A percentile compares a stretch with the other conserved stretches of the same genome.
phyloP scores from a whole-genome alignment of 2,113 vertebrate genomes.

The Toxotes chatareus region DNA sequence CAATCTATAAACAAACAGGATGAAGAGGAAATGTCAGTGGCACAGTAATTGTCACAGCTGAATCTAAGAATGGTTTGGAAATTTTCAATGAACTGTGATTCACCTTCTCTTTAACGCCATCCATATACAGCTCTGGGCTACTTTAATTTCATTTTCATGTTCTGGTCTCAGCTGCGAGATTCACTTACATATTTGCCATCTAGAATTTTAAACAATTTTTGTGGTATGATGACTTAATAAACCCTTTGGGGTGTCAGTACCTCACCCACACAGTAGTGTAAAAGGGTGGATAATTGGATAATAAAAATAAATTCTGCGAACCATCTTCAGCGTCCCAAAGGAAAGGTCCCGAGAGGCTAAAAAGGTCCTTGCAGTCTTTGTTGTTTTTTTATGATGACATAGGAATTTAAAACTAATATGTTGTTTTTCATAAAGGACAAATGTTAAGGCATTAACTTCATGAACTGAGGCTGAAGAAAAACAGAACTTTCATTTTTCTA shows the following conservation, averaged over 20 bases:
- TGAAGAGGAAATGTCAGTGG: background rate
- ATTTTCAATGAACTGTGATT: background rate
- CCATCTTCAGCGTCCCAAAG: too few relatives aligned
- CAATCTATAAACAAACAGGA: constrained; percentile 72
- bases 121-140: background rate
- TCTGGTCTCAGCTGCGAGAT: constrained; percentile 5
- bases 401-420: too few relatives aligned
- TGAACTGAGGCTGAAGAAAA: too few relatives aligned
- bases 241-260: background rate
- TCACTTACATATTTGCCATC: background rate
- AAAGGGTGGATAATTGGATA: background rate
- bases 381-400: too few relatives aligned
- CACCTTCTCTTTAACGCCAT: background rate
- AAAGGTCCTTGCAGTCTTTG: too few relatives aligned
- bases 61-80: background rate
- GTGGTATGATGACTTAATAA: background rate
- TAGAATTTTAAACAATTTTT: background rate
- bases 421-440: too few relatives aligned
- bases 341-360: too few relatives aligned
- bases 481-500: too few relatives aligned
- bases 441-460: too few relatives aligned
- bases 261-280: background rate
- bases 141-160: background rate
- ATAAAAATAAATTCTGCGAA: background rate
- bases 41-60: background rate